Evolutionary conservation across 2,113 vertebrate species (phyloP), one percentile per base, ranked within the genome.

Genomic region (Nibea albiflora): DNA sequence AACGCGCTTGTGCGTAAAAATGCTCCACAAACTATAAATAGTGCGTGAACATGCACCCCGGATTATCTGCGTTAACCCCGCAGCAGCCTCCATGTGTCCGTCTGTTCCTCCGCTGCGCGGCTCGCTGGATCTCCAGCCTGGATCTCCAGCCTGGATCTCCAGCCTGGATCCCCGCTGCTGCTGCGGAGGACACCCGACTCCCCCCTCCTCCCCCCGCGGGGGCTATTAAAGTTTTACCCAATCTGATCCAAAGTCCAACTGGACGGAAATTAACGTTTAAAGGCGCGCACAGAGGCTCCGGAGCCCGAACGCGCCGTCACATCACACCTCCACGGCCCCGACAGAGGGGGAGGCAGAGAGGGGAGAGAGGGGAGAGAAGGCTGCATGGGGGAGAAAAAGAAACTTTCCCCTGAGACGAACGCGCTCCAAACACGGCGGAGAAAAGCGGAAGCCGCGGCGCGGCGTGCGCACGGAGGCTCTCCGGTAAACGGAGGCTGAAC

Each of bases 301-400:
- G 11, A n/a, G n/a, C n/a, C 42, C 9, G 42, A 39, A 80, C 72
- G 83, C 79, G 9, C 49, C 84, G 76, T 78, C 89, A 88, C 83
- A 86, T 83, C 86, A 89, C 87, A 92, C 91, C 88, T 91, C 78
- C 86, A 85, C 80, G 54, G 75, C 66, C 39, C 61, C 28, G 19
- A 39, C n/a, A 19, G 57, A 14, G 31, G 6, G 31, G 31, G 31
- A 28, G 31, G 5, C 31, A 31, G 31, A 31, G 31, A 0, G 31
- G 31, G 5, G 31, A 5, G 31, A 66, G 63, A n/a, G n/a, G n/a
- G n/a, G n/a, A n/a, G n/a, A n/a, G n/a, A n/a, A n/a, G 76, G 69
- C 62, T 76, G 85, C 78, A 44, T 80, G 68, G 71, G 72, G 58
- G 74, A 84, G 11, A 64, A 20, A 73, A 35, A 58, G 52, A 88